Conservation (phyloP, 1,140 invertebrate species). For the Cecropterus lyciades region DNA sequence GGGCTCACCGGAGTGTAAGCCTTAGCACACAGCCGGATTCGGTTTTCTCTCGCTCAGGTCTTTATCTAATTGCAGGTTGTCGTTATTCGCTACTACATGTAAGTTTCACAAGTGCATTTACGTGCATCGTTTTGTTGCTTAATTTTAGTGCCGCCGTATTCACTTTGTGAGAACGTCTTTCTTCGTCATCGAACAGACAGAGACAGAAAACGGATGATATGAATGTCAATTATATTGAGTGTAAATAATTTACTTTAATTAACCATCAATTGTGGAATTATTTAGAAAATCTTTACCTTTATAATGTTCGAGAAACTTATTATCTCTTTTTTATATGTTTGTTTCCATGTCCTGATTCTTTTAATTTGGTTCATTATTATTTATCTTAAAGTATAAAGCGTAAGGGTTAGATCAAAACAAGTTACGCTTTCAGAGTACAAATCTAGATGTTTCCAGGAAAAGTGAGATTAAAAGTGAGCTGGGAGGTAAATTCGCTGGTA, state of each 20-base stretch:
- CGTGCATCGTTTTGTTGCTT: not conserved
- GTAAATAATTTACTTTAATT: too few relatives aligned
- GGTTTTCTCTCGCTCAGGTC: not conserved
- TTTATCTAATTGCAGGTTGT: slow-evolving; percentile 3
- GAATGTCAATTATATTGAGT: too few relatives aligned
- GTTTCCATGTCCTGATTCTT: too few relatives aligned
- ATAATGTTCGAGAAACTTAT: too few relatives aligned
- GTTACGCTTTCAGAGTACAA: not conserved
- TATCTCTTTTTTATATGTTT: too few relatives aligned
- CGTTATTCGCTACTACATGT: slow-evolving; percentile 3
- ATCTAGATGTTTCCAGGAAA: not conserved
- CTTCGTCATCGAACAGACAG: too few relatives aligned
- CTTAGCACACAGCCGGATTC: not conserved
- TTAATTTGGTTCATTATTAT: too few relatives aligned
- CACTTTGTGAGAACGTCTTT: too few relatives aligned
- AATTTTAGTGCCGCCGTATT: not conserved
- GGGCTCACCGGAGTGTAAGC: not conserved
- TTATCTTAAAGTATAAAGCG: too few relatives aligned
- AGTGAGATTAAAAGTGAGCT: slow-evolving; percentile 13
- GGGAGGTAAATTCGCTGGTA: slow-evolving; percentile 13
- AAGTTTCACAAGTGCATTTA: slow-evolving; percentile 1
- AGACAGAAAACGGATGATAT: too few relatives aligned
- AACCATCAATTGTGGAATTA: too few relatives aligned
- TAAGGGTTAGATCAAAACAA: not conserved
- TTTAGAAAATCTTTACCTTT: too few relatives aligned